Evolutionary conservation across 2,888 invertebrate genomes (phyloP).

Genomic region (Carcina quercana): DNA sequence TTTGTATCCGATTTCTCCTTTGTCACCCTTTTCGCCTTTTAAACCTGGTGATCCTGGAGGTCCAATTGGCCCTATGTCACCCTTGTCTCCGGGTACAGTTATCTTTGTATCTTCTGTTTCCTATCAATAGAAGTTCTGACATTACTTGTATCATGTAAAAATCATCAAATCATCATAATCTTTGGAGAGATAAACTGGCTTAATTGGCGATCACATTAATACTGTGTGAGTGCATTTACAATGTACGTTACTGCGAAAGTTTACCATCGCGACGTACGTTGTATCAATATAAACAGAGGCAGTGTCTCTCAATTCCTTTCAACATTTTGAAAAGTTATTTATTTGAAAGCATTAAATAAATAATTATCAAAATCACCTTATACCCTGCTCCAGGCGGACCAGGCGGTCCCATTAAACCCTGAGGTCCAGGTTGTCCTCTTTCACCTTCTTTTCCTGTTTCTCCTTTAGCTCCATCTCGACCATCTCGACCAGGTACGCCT

Average conservation of each 20-base stretch:
- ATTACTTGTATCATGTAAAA: constrained; percentile 16
- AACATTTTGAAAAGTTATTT: no score
- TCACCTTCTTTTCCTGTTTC: constrained; percentile 80
- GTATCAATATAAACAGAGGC: no score
- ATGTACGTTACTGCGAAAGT: no score
- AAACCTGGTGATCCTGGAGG: constrained; percentile 71
- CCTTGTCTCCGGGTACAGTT: constrained; percentile 34
- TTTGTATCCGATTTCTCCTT: constrained; percentile 61
- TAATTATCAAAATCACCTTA: constrained; percentile 39
- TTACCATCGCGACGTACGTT: no score
- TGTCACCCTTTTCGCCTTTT: constrained; percentile 72
- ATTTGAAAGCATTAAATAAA: not conserved
- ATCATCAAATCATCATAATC: no score
- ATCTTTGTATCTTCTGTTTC: constrained; percentile 37
- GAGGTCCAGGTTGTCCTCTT: constrained; percentile 76
- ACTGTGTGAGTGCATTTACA: no score
- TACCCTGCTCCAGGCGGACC: constrained; percentile 69
- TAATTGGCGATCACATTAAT: no score
- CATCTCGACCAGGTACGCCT: constrained; percentile 62
- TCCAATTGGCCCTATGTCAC: constrained; percentile 38
- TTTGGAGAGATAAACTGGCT: no score
- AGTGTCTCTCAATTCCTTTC: no score
- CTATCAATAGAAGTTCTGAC: constrained; percentile 41
- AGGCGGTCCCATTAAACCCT: constrained; percentile 68
- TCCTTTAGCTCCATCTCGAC: constrained; percentile 78